Percentiles rank a stretch among this genome's conserved stretches.
phyloP scores from a whole-genome alignment of 2,113 vertebrate species.

The Probosciger aterrimus region DNA sequence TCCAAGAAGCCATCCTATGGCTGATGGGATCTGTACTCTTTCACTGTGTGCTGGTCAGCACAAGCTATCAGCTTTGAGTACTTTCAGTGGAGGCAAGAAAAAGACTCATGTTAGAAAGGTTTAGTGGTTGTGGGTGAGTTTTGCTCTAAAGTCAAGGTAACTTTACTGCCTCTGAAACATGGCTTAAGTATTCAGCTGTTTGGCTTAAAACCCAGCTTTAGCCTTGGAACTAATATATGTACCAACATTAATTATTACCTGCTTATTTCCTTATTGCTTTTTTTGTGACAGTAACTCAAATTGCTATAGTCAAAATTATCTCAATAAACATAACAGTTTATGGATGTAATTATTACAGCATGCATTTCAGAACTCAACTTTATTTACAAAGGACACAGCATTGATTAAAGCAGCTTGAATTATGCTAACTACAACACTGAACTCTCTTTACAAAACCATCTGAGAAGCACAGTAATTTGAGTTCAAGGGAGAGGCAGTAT shows the following conservation, averaged over 20 bases:
- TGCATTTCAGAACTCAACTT: neutral
- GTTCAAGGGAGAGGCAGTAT: conserved; percentile 23
- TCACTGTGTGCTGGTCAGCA: neutral
- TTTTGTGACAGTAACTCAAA: conserved; percentile 2
- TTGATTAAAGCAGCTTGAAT: conserved; percentile 51
- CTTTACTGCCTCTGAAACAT: neutral
- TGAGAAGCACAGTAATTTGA: conserved; percentile 35
- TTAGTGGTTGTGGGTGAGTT: neutral
- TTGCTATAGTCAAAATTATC: neutral
- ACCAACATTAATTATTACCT: neutral
- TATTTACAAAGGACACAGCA: conserved; percentile 38
- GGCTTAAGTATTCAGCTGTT: neutral
- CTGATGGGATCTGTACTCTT: neutral
- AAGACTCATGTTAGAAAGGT: fast-evolving
- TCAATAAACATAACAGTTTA: conserved; percentile 28
- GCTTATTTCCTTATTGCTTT: neutral
- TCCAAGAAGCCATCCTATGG: neutral
- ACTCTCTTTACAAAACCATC: conserved; percentile 12
- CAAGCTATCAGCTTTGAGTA: neutral
- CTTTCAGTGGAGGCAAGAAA: neutral
- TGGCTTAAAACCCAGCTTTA: neutral
- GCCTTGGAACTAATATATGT: neutral
- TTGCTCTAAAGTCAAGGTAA: neutral
- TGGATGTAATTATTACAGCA: neutral
- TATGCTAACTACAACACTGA: neutral